These are phyloP conservation scores for Lacanobia oleracea DNA, from an alignment of 2,888 invertebrate genomes.

Conservation along the genomic window DNA sequence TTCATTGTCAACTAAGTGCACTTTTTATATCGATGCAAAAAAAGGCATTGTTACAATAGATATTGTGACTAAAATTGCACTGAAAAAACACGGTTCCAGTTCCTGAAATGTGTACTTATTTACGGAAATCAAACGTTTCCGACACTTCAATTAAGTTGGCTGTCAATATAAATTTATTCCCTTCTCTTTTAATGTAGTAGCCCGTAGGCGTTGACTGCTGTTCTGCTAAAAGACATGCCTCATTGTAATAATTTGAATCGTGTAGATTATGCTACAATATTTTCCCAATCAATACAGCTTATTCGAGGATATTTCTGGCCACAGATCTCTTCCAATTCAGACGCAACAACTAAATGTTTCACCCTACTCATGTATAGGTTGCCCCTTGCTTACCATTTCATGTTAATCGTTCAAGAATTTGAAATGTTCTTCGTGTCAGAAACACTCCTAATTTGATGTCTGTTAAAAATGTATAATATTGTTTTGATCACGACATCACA, in stretches of 20 bases:
- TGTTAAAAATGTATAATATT: too few relatives aligned
- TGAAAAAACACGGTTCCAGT: constrained; percentile 14
- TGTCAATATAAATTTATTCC: constrained; percentile 51
- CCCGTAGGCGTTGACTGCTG: constrained; percentile 6
- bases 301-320: neutral
- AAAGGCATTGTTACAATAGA: neutral
- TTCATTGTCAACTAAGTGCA: constrained; percentile 29
- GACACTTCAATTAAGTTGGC: constrained; percentile 45
- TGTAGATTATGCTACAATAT: neutral
- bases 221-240: constrained; percentile 1
- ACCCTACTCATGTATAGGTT: too few relatives aligned
- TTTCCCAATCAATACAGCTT: neutral
- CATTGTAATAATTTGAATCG: neutral
- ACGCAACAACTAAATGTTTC: too few relatives aligned
- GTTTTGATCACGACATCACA: too few relatives aligned
- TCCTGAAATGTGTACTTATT: constrained; percentile 54
- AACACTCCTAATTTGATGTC: too few relatives aligned
- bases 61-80: constrained; percentile 22
- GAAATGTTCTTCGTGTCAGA: too few relatives aligned
- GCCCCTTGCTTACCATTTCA: too few relatives aligned
- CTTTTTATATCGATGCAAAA: constrained; percentile 30
- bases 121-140: constrained; percentile 48
- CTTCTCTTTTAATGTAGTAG: constrained; percentile 40
- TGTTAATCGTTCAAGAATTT: too few relatives aligned
- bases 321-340: neutral